Conservation (phyloP, 2,797 vertebrate genomes). For the Micromesistius poutassou region DNA sequence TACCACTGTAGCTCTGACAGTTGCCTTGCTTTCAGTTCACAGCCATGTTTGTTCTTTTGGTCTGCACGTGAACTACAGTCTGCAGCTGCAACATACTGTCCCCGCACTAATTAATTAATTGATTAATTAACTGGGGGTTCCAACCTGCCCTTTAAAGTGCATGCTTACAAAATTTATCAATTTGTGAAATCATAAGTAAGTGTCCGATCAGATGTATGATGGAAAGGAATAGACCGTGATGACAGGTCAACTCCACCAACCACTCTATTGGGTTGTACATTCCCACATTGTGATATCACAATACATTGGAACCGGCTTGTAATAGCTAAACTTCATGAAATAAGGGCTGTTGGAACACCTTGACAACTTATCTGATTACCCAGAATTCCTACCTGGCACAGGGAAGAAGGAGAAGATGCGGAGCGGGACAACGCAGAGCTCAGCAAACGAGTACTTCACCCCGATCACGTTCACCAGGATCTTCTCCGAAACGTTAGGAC, state of each 20-base stretch:
- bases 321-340: not conserved
- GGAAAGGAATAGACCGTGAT: too few species aligned
- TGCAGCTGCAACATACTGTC: not conserved
- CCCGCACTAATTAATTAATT: not conserved
- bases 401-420: constrained; percentile 98
- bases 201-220: not conserved
- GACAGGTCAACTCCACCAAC: too few species aligned
- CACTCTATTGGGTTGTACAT: too few species aligned
- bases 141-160: not conserved
- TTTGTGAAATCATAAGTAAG: too few species aligned
- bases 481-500: constrained; percentile 87
- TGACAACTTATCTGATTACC: too few species aligned
- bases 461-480: constrained; percentile 94
- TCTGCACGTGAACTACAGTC: not conserved
- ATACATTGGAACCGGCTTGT: not conserved
- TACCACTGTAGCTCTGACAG: too few species aligned
- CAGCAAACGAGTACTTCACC: constrained; percentile 87
- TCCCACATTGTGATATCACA: too few species aligned
- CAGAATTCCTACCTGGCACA: constrained; percentile 81
- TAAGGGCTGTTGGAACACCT: not conserved
- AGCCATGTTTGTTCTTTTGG: not conserved
- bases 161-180: too few species aligned
- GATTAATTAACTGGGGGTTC: too few species aligned
- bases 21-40: not conserved
- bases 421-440: constrained; percentile 89